Evolutionary conservation across 2,113 vertebrate genomes (phyloP), one percentile per base, ranked within the genome.

Genomic region (Oncorhynchus masou): DNA sequence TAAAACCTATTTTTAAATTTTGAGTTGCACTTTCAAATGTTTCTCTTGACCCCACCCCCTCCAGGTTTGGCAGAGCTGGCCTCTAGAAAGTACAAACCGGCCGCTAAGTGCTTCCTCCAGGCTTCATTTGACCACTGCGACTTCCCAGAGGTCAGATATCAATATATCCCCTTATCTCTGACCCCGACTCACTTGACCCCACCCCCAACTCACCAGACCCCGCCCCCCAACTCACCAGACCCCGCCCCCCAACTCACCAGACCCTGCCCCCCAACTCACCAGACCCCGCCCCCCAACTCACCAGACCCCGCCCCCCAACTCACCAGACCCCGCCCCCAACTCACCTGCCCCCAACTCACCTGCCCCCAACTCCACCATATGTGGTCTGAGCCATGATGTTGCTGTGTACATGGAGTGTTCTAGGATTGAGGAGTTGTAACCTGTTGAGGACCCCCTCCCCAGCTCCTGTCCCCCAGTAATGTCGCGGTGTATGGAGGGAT

Each of bases 111-210:
- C 89, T 98, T 98, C 85, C 87, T 98, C 82, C 89, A 96, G 92
- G 96, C 97, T 2, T 97, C 96, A 0, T 98, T 98, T 68, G 97
- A 98, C 83, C 96, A 98, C 93, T 98, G 96, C 77, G 97, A 98
- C 87, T 98, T 97, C 88, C 96, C 97, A 4, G 97, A 98, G 96
- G 97, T 98, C 78, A 94, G 92, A 13, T 51, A 51, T 16, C 4
- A 16, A 51, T 51, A 51, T 15, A 51, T 25, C 49, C 13, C 20
- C 59, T 7, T 9, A 39, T 39, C 34, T 39, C 34, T 39, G 7
- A 39, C 34, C 34, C 16, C 12, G 3, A 54, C 51, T 15, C 13
- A 54, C 8, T 8, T 16, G 51, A 54, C 51, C 51, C 11, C 13
- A 0, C 6, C 51, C 13, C 16, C 12, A 19, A 54, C 29, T 31